Evolutionary conservation across 2,113 vertebrate species (phyloP).

Genomic region (Cyanocitta stelleri): DNA sequence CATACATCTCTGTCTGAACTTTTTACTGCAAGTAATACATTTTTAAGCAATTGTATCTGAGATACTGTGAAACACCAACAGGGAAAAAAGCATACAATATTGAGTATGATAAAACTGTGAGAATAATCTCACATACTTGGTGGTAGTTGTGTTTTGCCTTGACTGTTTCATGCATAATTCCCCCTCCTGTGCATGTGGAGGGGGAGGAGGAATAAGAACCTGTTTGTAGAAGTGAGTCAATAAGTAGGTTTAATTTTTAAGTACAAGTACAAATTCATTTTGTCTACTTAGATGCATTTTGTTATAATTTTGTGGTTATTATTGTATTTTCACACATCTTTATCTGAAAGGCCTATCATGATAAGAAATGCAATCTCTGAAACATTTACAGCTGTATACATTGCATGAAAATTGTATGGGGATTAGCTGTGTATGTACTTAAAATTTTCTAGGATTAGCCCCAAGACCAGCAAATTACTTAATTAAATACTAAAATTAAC

Average conservation of each 20-base stretch:
- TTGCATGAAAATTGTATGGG: background rate
- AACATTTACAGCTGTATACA: background rate
- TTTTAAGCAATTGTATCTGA: background rate
- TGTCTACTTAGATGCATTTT: background rate
- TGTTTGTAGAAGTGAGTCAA: background rate
- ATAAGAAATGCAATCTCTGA: background rate
- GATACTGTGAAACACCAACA: background rate
- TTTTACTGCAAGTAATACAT: background rate
- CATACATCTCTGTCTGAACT: background rate
- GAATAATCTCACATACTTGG: background rate
- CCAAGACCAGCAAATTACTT: background rate
- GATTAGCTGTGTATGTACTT: background rate
- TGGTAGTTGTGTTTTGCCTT: background rate
- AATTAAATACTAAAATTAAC: background rate
- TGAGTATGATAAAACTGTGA: background rate
- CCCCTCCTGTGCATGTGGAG: background rate
- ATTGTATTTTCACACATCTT: background rate
- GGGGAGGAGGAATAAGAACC: background rate
- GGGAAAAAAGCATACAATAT: background rate
- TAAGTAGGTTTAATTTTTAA: slow-evolving; percentile 1
- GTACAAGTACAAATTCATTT: background rate
- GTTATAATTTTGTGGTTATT: background rate
- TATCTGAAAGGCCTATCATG: background rate
- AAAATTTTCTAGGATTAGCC: background rate
- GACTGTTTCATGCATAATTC: background rate